Conservation (phyloP, 2,888 invertebrate species). For the Rhodophaea formosa region DNA sequence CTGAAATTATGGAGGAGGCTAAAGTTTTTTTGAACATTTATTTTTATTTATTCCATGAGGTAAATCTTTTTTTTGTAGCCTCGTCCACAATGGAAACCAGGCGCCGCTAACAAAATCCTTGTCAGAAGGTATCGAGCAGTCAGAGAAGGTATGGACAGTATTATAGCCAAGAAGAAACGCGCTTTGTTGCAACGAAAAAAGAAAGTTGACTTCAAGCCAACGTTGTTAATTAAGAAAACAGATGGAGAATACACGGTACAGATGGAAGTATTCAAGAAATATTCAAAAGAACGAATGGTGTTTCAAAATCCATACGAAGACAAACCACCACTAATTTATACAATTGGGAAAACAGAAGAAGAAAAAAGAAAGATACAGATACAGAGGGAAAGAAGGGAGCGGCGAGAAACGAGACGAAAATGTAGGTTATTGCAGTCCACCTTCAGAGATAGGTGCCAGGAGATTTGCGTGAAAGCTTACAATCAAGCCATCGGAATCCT, state of each 20-base stretch:
- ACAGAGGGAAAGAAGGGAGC: slow-evolving; percentile 62
- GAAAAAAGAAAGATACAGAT: slow-evolving; percentile 59
- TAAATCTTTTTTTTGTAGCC: slow-evolving; percentile 43
- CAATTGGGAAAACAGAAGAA: slow-evolving; percentile 67
- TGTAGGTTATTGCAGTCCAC: slow-evolving; percentile 65
- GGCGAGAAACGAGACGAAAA: slow-evolving; percentile 67
- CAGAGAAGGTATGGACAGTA: slow-evolving; percentile 57
- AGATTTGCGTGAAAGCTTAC: slow-evolving; percentile 73
- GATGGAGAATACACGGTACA: slow-evolving; percentile 70
- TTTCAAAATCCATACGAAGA: slow-evolving; percentile 74
- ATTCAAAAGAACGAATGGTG: slow-evolving; percentile 63
- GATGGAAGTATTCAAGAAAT: slow-evolving; percentile 74
- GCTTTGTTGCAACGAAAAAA: slow-evolving; percentile 64
- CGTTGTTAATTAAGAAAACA: slow-evolving; percentile 58
- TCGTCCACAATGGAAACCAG: slow-evolving; percentile 71
- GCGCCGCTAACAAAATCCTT: slow-evolving; percentile 63
- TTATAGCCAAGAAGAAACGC: slow-evolving; percentile 66
- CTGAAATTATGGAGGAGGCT: no score
- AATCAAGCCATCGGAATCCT: slow-evolving; percentile 70
- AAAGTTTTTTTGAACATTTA: not conserved
- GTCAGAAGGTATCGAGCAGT: slow-evolving; percentile 61
- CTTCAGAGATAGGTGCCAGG: slow-evolving; percentile 70
- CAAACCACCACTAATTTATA: slow-evolving; percentile 63
- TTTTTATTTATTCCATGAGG: slow-evolving; percentile 19
- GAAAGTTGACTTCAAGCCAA: slow-evolving; percentile 67